Evolutionary conservation across 2,797 vertebrate species (phyloP).

Genomic region (Enteromius unitaeniatus): DNA sequence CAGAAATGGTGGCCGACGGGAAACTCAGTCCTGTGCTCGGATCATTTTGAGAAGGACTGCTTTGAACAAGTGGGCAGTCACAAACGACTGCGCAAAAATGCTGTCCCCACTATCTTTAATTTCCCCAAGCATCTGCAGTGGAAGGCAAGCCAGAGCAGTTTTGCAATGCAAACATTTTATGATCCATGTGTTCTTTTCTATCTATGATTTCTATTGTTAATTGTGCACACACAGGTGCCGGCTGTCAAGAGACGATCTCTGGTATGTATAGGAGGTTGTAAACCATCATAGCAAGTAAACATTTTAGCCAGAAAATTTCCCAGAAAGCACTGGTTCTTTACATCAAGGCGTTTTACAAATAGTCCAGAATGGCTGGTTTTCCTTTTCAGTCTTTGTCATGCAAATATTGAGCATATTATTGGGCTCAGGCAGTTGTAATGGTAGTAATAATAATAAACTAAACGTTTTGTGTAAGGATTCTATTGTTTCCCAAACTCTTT

Average conservation of each 20-base stretch:
- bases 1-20: slow-evolving; percentile 52
- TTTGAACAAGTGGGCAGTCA: slow-evolving; percentile 62
- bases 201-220: background rate
- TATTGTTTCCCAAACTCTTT: too few species aligned
- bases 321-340: background rate
- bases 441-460: background rate
- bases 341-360: background rate
- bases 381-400: background rate
- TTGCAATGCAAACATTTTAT: background rate
- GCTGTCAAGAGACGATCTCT: slow-evolving; percentile 40
- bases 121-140: slow-evolving; percentile 45
- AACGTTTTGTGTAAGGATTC: too few species aligned
- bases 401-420: too few species aligned
- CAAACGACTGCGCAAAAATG: slow-evolving; percentile 68
- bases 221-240: slow-evolving; percentile 21
- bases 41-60: slow-evolving; percentile 53
- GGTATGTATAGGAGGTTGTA: background rate
- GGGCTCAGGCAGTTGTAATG: background rate
- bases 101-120: slow-evolving; percentile 74
- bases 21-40: slow-evolving; percentile 48
- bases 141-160: slow-evolving; percentile 59
- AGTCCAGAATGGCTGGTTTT: background rate
- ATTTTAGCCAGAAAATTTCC: too few species aligned
- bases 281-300: background rate
- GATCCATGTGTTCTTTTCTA: too few species aligned